Conservation (phyloP, 1,140 invertebrate genomes). For the Achroia grisella region DNA sequence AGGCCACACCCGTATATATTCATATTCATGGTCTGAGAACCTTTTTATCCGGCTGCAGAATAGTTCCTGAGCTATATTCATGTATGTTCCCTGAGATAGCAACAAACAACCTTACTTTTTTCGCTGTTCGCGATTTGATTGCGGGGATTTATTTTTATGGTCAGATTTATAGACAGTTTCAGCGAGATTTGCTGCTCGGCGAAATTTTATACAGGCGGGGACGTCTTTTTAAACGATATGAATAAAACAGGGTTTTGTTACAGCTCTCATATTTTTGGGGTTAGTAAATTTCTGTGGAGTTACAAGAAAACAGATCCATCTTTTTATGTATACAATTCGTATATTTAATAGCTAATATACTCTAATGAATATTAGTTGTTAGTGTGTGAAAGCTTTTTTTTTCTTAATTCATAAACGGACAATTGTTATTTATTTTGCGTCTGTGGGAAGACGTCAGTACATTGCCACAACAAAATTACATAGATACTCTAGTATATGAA, state of each 20-base stretch:
- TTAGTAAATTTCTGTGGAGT: background rate
- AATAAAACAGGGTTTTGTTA: slow-evolving; percentile 19
- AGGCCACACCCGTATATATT: slow-evolving; percentile 43
- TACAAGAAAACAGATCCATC: slow-evolving; percentile 6
- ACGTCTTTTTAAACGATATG: slow-evolving; percentile 26
- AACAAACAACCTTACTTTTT: slow-evolving; percentile 68
- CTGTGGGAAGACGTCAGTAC: no score
- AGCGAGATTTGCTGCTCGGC: slow-evolving; percentile 39
- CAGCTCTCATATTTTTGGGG: background rate
- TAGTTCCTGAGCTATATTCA: slow-evolving; percentile 51
- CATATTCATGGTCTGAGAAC: slow-evolving; percentile 57
- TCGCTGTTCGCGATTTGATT: slow-evolving; percentile 68
- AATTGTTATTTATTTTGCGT: no score
- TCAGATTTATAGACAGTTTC: slow-evolving; percentile 65
- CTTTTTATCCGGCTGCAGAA: slow-evolving; percentile 50
- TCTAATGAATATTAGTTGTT: no score
- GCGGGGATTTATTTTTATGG: slow-evolving; percentile 69
- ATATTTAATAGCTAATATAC: no score
- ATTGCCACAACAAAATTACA: no score
- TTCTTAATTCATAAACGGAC: no score
- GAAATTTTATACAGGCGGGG: slow-evolving; percentile 36
- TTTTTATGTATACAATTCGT: background rate
- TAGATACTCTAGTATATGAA: no score
- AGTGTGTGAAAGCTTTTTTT: no score
- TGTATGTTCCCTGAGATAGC: slow-evolving; percentile 51